Evolutionary conservation across 2,797 vertebrate species (phyloP), one percentile per base, ranked within the genome.

Genomic region (Holocentrus rufus): DNA sequence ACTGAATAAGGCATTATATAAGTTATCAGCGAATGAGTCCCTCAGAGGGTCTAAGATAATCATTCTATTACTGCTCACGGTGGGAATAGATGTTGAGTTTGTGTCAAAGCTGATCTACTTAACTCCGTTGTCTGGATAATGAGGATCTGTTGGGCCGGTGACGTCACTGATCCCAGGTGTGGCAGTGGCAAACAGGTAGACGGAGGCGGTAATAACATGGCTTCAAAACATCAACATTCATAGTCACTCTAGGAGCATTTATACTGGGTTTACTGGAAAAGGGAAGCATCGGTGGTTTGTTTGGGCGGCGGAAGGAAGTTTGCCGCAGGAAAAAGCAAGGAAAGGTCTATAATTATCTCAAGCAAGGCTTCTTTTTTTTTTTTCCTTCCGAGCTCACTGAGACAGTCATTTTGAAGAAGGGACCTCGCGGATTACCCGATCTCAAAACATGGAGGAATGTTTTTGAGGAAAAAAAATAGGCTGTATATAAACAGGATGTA

Each of bases 111-210:
- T 44, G 39, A 44, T 14, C 36, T 39, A 8, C 36, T 34, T 31
- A 3, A 31, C 7, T 44, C 39, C 9, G 6, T 10, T 8, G 4
- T 44, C 1, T 44, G 39, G 39, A 44, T 14, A 20, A 55, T 25
- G 22, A 55, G 53, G 52, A 2, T 23, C 22, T 25, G 8, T 14
- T 36, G 25, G 0, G 30, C 18, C 22, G 1, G 55, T 72, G 80
- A 81, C 74, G 86, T 87, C 88, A 90, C 71, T 5, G 63, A 53
- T 27, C 72, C 18, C 91, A 94, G 94, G 94, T 94, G 93, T 89
- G 91, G 87, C 74, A 46, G 46, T 9, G 67, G 64, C 74, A 65
- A 65, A 47, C 90, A 90, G 91, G 91, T 92, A 82, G 9, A 10
- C 18, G 6, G 53, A 11, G 34, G 56, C 22, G 10, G 2, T 7